Percentiles rank a stretch among this genome's conserved stretches.
Conservation (phyloP, 2,113 vertebrate species). For the Mus musculus region GRCm39 chr11:120056001-120056500, state of each 20-base stretch:
- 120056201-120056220: neutral
- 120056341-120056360: neutral
- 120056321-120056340: neutral
- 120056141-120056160: too few relatives aligned
- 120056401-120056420: neutral
- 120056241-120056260: neutral
- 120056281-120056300: neutral
- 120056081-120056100: neutral
- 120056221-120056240: neutral
- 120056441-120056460: neutral
- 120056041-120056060: neutral
- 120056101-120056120: neutral
- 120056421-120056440: neutral
- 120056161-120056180: neutral
- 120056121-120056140: neutral
- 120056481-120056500: accelerated
- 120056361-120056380: neutral
- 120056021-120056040: neutral
- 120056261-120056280: neutral
- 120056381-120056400: neutral
- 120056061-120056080: neutral
- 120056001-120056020: neutral
- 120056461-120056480: too few relatives aligned
- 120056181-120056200: neutral
- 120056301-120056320: too few relatives aligned